Evolutionary conservation across 2,113 vertebrate genomes (phyloP), one percentile per base, ranked within the genome.

Genomic region (Trichechus manatus): DNA sequence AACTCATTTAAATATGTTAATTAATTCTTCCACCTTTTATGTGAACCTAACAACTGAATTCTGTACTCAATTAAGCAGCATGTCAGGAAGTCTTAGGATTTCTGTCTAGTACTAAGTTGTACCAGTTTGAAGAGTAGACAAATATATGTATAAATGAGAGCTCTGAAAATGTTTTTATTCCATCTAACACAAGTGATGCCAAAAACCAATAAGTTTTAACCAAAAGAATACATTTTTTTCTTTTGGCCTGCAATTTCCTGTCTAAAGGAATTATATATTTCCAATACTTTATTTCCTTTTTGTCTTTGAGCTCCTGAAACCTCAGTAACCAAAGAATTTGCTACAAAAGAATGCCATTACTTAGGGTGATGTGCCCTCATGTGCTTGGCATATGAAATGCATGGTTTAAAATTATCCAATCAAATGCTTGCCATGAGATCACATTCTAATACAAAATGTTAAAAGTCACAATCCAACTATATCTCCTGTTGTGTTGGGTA

Each of bases 351-450:
- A 93, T 90, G 1, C 17, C 42, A 70, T 93, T 96, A 42, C 20
- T 96, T 94, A 63, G 59, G 96, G 42, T 13, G 74, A 94, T 86
- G 33, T 91, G 82, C n/a, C 77, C 72, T 92, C 74, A 29, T 79
- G 85, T 96, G 74, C 93, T 77, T 74, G 20, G 17, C 64, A 93
- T 87, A 66, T 91, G 83, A 96, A 97, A 88, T 92, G 23, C 50
- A 91, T 53, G 27, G 0, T 14, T 87, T 81, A 36, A 93, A 95
- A 25, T 59, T 33, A 63, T 25, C 64, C 56, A 93, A 92, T 84
- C 63, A 89, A 44, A 82, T 44, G 29, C 23, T 80, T 61, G 61
- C 7, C n/a, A 29, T 72, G 70, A 91, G 33, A 19, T 86, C 42
- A 86, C 23, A 70, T 93, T 74, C 47, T 74, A 94, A 91, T 59